Percentiles rank a stretch among this genome's conserved stretches.
Evolutionary conservation across 1,140 invertebrate genomes (phyloP).

Genomic region (Drosophila kepulauana): DNA sequence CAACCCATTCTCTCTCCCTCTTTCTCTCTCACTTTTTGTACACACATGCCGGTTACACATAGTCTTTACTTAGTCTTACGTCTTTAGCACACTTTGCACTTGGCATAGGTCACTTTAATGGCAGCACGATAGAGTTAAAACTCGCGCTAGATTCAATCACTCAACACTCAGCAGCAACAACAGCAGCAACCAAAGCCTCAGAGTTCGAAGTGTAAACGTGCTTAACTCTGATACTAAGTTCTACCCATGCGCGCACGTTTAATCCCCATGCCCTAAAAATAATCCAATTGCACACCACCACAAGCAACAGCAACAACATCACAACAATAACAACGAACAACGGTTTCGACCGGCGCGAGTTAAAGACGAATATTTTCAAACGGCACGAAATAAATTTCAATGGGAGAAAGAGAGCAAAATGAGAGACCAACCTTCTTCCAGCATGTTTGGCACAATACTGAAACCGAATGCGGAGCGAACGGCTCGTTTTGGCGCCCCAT

Average conservation of each 20-base stretch:
- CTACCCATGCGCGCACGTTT: constrained; percentile 47
- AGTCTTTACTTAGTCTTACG: constrained; percentile 15
- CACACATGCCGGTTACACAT: constrained; percentile 36
- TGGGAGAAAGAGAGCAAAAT: constrained; percentile 44
- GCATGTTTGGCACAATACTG: constrained; percentile 83
- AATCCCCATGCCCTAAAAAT: constrained; percentile 38
- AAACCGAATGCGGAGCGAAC: constrained; percentile 37
- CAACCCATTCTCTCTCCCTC: constrained; percentile 5
- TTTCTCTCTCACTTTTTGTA: not conserved
- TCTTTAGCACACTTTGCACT: constrained; percentile 28
- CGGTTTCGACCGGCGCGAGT: constrained; percentile 58
- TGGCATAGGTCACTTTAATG: constrained; percentile 43
- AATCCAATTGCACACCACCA: constrained; percentile 54
- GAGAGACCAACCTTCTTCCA: constrained; percentile 83
- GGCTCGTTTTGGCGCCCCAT: constrained; percentile 66
- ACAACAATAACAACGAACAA: constrained; percentile 12
- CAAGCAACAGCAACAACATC: constrained; percentile 17
- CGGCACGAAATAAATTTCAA: constrained; percentile 24
- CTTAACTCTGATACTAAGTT: constrained; percentile 10
- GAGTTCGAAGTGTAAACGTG: constrained; percentile 7
- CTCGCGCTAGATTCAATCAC: constrained; percentile 14
- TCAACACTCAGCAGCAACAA: not conserved
- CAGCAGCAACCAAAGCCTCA: not conserved
- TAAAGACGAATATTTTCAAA: constrained; percentile 23
- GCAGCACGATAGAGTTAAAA: not conserved